Evolutionary conservation across 2,113 vertebrate genomes (phyloP).

Genomic region (Bos javanicus): DNA sequence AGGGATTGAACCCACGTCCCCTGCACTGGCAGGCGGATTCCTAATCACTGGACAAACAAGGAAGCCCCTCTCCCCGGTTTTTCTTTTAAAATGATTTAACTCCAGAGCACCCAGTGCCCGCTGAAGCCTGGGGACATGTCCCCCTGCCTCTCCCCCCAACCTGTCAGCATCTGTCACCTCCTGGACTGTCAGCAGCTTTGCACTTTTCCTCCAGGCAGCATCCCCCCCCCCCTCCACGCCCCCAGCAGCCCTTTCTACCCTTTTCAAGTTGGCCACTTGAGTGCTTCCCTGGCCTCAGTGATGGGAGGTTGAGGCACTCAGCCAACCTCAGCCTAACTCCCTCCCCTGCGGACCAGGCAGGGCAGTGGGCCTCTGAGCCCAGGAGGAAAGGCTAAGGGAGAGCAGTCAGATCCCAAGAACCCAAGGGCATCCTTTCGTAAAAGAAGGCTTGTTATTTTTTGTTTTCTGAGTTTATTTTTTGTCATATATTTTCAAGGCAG

Average conservation of each 20-base stretch:
- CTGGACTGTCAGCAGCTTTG: not conserved
- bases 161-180: not conserved
- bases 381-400: no score
- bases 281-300: not conserved
- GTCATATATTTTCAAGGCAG: not conserved
- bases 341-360: not conserved
- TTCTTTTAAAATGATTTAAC: not conserved
- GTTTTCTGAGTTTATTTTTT: not conserved
- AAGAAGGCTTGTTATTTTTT: not conserved
- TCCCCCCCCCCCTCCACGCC: not conserved
- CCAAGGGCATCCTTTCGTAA: not conserved
- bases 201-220: not conserved
- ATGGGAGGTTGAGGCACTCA: not conserved
- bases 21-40: not conserved
- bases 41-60: not conserved
- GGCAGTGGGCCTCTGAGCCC: not conserved
- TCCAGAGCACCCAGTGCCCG: not conserved
- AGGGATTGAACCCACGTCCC: not conserved
- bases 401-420: not conserved
- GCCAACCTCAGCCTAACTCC: not conserved
- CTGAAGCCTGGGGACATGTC: not conserved
- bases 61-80: not conserved
- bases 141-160: no score
- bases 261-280: not conserved
- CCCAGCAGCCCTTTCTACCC: not conserved